These are phyloP conservation scores for Apis cerana DNA, from an alignment of 1,140 invertebrate genomes.

Conservation along the genomic window DNA sequence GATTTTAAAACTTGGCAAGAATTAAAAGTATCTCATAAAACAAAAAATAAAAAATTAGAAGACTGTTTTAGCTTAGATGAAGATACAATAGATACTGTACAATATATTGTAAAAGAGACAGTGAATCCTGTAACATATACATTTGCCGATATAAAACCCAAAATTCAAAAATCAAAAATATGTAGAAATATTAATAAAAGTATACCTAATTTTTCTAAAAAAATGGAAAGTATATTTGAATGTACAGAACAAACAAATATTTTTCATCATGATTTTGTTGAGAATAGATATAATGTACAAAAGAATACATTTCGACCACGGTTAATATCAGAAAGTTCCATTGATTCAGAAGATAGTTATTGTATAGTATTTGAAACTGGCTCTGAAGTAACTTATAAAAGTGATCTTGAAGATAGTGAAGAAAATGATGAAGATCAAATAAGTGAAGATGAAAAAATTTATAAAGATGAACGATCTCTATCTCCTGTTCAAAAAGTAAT, in stretches of 20 bases:
- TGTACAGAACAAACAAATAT: conserved; percentile 6
- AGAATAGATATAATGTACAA: conserved; percentile 11
- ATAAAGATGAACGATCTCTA: background rate
- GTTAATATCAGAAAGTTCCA: conserved; percentile 73
- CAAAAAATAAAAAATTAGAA: conserved; percentile 1
- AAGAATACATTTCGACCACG: conserved; percentile 50
- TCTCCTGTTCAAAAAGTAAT: conserved; percentile 48
- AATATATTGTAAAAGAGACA: background rate
- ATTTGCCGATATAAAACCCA: conserved; percentile 39
- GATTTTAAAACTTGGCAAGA: conserved; percentile 67
- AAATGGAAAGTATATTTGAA: conserved; percentile 49
- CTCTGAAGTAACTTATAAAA: conserved; percentile 44
- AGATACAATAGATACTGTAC: conserved; percentile 12
- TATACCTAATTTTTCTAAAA: conserved; percentile 29
- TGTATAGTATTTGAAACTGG: conserved; percentile 73
- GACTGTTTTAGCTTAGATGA: conserved; percentile 14
- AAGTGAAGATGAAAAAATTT: conserved; percentile 24
- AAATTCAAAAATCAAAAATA: conserved; percentile 22
- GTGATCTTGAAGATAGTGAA: conserved; percentile 45
- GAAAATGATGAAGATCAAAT: conserved; percentile 26
- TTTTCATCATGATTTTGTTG: background rate
- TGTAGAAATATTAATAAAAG: background rate
- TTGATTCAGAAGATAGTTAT: conserved; percentile 78
- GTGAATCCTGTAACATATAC: conserved; percentile 13
- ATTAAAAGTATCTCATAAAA: conserved; percentile 31